Evolutionary conservation across 2,888 invertebrate species (phyloP).

Genomic region (Cantharis rufa): DNA sequence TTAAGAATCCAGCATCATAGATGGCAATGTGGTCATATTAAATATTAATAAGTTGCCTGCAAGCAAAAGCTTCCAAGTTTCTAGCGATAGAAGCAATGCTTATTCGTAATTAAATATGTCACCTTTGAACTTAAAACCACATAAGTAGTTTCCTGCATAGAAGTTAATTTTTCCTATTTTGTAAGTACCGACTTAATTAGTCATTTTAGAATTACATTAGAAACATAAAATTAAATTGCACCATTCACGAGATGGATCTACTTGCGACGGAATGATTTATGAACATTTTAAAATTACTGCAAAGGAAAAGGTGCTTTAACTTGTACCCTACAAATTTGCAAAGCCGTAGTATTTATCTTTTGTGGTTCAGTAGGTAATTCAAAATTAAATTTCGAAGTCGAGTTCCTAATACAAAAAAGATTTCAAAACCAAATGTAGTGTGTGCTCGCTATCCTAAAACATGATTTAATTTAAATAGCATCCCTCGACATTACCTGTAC

Average conservation of each 20-base stretch:
- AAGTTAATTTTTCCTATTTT: not conserved
- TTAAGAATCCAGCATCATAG: not conserved
- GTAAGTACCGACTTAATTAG: not conserved
- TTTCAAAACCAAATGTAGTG: not conserved
- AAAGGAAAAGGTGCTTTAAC: not conserved
- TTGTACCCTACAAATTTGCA: not conserved
- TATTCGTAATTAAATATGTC: not conserved
- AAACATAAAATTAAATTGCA: not conserved
- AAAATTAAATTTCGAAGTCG: not conserved
- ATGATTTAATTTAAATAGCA: constrained; percentile 19
- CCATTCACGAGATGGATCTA: not conserved
- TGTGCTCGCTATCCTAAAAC: not conserved
- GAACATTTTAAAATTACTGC: not conserved
- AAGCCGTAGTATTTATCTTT: not conserved
- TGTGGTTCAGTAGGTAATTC: not conserved
- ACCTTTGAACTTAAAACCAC: not conserved
- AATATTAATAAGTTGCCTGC: not conserved
- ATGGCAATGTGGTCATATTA: not conserved
- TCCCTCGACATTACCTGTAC: constrained; percentile 8
- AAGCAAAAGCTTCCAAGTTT: not conserved
- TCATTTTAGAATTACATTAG: not conserved
- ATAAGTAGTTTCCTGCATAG: not conserved
- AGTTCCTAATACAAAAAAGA: not conserved
- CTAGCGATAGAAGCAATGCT: not conserved
- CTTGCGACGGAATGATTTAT: not conserved